Conservation (phyloP, 92 coral and sea anemone genomes). For the Epizoanthus ramosus region DNA sequence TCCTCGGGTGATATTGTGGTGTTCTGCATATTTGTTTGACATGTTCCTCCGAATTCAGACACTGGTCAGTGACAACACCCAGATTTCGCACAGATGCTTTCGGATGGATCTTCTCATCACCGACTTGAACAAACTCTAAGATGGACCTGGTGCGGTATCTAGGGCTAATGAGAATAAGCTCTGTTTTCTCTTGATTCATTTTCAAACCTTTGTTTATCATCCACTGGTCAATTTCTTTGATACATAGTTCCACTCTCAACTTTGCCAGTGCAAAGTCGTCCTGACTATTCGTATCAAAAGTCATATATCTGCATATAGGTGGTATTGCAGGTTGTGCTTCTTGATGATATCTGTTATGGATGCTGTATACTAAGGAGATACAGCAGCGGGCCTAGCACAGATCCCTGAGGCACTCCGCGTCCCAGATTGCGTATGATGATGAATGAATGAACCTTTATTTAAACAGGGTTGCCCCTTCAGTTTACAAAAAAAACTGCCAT, state of each 20-base stretch:
- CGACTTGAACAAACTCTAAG: constrained; percentile 19
- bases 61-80: neutral
- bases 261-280: neutral
- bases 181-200: constrained; percentile 18
- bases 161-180: constrained; percentile 3
- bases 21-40: neutral
- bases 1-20: neutral
- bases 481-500: too few species aligned
- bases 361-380: neutral
- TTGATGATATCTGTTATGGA: neutral
- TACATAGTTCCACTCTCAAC: constrained; percentile 17
- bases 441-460: too few species aligned
- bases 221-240: constrained; percentile 18
- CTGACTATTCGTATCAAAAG: neutral
- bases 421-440: neutral
- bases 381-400: too few species aligned
- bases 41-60: neutral
- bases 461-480: too few species aligned
- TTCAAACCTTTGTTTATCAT: constrained; percentile 11
- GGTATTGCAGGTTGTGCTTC: neutral
- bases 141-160: constrained; percentile 5
- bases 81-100: neutral
- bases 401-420: neutral
- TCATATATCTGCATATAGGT: neutral
- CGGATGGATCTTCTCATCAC: constrained; percentile 16